Evolutionary conservation across 2,888 invertebrate species (phyloP).

Genomic region (Panorpa germanica): DNA sequence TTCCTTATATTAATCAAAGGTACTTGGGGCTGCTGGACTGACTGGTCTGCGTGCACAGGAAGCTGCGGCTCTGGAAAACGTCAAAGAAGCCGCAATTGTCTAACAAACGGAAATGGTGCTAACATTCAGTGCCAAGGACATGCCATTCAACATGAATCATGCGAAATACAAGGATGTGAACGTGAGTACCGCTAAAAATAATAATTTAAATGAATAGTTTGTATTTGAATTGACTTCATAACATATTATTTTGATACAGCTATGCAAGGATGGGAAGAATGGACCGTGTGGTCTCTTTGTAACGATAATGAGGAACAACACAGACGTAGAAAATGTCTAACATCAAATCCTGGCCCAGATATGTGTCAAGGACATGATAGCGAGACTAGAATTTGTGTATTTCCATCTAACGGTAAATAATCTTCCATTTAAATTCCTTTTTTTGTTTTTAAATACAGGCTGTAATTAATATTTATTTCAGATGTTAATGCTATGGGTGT

Average conservation of each 20-base stretch:
- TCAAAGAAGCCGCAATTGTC: slow-evolving; percentile 47
- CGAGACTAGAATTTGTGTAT: slow-evolving; percentile 48
- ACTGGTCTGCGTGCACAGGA: slow-evolving; percentile 63
- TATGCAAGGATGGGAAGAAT: slow-evolving; percentile 52
- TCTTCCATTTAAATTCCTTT: slow-evolving; percentile 5
- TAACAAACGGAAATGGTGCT: slow-evolving; percentile 27
- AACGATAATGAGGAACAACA: slow-evolving; percentile 44
- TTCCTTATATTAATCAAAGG: slow-evolving; percentile 21
- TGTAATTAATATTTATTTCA: slow-evolving; percentile 8
- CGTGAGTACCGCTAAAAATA: slow-evolving; percentile 23
- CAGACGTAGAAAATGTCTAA: slow-evolving; percentile 44
- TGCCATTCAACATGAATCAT: slow-evolving; percentile 42
- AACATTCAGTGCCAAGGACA: slow-evolving; percentile 35
- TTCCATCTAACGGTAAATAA: slow-evolving; percentile 12
- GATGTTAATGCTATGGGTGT: slow-evolving; percentile 11
- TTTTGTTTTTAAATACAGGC: slow-evolving; percentile 5
- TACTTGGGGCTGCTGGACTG: slow-evolving; percentile 75
- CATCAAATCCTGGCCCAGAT: slow-evolving; percentile 28
- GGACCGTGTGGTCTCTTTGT: slow-evolving; percentile 54
- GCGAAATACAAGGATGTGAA: slow-evolving; percentile 48
- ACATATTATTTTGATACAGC: slow-evolving; percentile 25
- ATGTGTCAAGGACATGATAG: slow-evolving; percentile 50
- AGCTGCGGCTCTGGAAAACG: slow-evolving; percentile 52
- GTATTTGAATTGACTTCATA: neutral
- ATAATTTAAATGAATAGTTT: slow-evolving; percentile 4